phyloP scores from a whole-genome alignment of 2,888 invertebrate species.

The Pycnomerus fuliginosus region DNA sequence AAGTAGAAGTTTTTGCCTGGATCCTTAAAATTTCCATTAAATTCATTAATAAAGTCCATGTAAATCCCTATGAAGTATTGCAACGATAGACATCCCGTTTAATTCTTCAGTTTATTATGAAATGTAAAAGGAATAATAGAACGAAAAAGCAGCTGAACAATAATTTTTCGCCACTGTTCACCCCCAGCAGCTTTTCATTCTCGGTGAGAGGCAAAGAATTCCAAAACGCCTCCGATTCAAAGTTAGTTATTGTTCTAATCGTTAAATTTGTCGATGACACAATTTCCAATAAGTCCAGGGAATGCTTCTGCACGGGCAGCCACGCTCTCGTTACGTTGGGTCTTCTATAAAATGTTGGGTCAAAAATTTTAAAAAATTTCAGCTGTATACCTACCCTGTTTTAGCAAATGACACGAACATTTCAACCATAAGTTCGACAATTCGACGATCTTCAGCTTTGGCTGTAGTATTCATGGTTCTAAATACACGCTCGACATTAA shows the following conservation, averaged over 20 bases:
- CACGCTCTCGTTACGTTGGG: constrained; percentile 45
- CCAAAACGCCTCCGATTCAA: constrained; percentile 7
- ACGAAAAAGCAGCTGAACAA: too few species aligned
- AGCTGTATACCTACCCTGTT: constrained; percentile 57
- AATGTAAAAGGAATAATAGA: too few species aligned
- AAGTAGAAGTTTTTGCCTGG: too few species aligned
- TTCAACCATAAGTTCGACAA: constrained; percentile 55
- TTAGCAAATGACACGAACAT: constrained; percentile 57
- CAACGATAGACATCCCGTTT: too few species aligned
- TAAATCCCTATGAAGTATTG: too few species aligned
- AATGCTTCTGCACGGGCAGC: constrained; percentile 30
- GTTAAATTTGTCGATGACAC: neutral
- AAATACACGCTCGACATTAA: too few species aligned
- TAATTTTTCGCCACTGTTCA: too few species aligned
- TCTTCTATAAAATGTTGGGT: constrained; percentile 14
- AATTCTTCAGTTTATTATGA: too few species aligned
- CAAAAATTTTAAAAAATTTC: neutral
- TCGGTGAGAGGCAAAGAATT: constrained; percentile 7
- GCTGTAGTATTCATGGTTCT: constrained; percentile 45
- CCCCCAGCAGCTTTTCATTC: constrained; percentile 10
- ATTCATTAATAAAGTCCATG: too few species aligned
- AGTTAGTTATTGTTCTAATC: neutral
- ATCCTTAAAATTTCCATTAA: too few species aligned
- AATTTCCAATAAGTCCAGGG: constrained; percentile 4
- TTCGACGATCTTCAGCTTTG: constrained; percentile 53